Conservation (phyloP, 1,140 invertebrate genomes). For the Calycopis cecrops region DNA sequence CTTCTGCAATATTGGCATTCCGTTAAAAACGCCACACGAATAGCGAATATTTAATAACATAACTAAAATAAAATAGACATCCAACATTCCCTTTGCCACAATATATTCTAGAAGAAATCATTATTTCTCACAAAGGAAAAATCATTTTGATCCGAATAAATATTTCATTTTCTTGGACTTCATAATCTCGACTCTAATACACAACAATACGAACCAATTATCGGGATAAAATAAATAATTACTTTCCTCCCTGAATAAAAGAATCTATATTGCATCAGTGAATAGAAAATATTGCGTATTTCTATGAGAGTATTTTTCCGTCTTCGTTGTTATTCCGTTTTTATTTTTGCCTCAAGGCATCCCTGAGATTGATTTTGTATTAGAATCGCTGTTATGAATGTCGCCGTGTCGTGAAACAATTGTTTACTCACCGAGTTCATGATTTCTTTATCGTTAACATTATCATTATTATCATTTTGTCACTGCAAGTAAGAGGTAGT, state of each 20-base stretch:
- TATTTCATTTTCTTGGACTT: neutral
- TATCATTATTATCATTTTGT: no score
- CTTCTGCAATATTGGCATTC: no score
- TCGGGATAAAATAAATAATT: neutral
- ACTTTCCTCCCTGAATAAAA: neutral
- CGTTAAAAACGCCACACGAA: no score
- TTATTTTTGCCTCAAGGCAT: neutral
- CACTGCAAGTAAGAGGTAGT: no score
- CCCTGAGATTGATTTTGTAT: constrained; percentile 1
- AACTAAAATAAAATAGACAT: neutral
- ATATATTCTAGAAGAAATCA: neutral
- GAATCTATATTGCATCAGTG: constrained; percentile 3
- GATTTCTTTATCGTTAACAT: no score
- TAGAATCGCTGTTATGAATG: neutral
- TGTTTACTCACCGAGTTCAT: no score
- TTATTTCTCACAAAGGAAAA: constrained; percentile 5
- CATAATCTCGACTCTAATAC: constrained; percentile 7
- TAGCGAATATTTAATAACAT: no score
- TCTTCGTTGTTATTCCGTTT: neutral
- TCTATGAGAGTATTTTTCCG: neutral
- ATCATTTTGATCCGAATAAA: neutral
- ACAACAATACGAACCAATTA: constrained; percentile 7
- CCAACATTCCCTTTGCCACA: neutral
- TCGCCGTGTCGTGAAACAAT: no score
- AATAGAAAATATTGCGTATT: neutral